Conservation (phyloP, 2,113 vertebrate species). For the Bagarius yarrelli region DNA sequence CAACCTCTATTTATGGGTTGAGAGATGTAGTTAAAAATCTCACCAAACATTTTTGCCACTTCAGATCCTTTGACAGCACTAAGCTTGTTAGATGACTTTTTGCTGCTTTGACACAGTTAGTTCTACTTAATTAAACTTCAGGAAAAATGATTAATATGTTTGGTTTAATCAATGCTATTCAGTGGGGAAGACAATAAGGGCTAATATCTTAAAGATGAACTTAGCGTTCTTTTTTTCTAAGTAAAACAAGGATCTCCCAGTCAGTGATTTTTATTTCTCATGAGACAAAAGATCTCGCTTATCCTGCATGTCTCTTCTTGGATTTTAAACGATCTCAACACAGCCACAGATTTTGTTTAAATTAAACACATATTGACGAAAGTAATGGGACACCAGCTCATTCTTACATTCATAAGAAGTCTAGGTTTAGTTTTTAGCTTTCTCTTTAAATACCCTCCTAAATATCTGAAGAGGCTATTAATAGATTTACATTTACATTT, state of each 20-base stretch:
- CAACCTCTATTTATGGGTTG: conserved; percentile 13
- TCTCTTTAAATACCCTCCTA: no score
- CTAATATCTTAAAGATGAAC: background rate
- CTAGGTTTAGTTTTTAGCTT: no score
- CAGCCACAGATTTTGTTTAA: background rate
- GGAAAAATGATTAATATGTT: background rate
- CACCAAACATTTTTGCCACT: conserved; percentile 38
- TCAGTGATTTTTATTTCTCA: background rate
- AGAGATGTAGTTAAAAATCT: conserved; percentile 37
- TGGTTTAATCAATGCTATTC: background rate
- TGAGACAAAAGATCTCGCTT: background rate
- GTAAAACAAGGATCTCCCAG: no score
- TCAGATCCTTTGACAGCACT: conserved; percentile 33
- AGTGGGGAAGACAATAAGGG: background rate
- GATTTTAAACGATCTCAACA: background rate
- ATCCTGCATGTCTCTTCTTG: background rate
- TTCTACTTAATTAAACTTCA: background rate
- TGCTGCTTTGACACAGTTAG: conserved; percentile 1
- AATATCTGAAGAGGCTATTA: no score
- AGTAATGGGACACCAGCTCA: no score
- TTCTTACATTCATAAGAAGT: no score
- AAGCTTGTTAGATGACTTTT: conserved; percentile 31
- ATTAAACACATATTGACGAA: background rate
- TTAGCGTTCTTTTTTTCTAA: background rate
- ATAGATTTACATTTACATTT: no score